These are phyloP conservation scores for Aphelinus atriplicis DNA, from an alignment of 1,140 invertebrate species.

Conservation along the genomic window DNA sequence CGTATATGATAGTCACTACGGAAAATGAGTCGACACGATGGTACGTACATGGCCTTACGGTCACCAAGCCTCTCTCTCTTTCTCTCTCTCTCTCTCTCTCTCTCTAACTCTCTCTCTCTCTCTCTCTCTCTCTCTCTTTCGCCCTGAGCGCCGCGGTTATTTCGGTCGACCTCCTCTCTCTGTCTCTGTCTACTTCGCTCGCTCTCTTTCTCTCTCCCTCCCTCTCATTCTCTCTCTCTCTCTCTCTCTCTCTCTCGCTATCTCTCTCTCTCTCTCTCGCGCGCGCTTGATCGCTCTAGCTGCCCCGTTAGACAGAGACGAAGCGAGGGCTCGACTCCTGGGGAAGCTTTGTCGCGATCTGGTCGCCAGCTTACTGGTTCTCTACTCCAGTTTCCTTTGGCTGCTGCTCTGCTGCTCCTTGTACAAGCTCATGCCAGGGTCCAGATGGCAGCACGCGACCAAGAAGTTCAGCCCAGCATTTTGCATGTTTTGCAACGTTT, in stretches of 20 bases:
- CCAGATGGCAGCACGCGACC: slow-evolving; percentile 62
- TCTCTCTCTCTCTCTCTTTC: slow-evolving; percentile 1
- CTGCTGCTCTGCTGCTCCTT: slow-evolving; percentile 21
- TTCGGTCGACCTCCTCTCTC: slow-evolving; percentile 4
- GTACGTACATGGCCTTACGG: slow-evolving; percentile 67
- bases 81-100: neutral
- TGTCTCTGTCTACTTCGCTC: slow-evolving; percentile 6
- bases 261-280: no score
- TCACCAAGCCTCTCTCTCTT: neutral
- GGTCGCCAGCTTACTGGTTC: no score
- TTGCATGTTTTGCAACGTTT: no score
- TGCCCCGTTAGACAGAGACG: no score
- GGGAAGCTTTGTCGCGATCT: no score
- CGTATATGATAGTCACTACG: slow-evolving; percentile 67
- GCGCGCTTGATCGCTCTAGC: no score
- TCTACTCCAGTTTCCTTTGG: no score
- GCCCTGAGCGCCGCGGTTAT: slow-evolving; percentile 1
- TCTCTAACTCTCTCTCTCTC: neutral
- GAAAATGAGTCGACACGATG: slow-evolving; percentile 86
- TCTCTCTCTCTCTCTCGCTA: slow-evolving; percentile 13
- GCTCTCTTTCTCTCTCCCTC: neutral
- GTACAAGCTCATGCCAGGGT: slow-evolving; percentile 57
- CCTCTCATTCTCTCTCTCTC: slow-evolving; percentile 6
- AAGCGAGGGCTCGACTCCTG: no score
- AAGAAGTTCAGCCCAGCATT: slow-evolving; percentile 37